Percentiles rank a stretch among this genome's conserved stretches.
Evolutionary conservation across 2,888 invertebrate species (phyloP).

Genomic region (Operophtera brumata): DNA sequence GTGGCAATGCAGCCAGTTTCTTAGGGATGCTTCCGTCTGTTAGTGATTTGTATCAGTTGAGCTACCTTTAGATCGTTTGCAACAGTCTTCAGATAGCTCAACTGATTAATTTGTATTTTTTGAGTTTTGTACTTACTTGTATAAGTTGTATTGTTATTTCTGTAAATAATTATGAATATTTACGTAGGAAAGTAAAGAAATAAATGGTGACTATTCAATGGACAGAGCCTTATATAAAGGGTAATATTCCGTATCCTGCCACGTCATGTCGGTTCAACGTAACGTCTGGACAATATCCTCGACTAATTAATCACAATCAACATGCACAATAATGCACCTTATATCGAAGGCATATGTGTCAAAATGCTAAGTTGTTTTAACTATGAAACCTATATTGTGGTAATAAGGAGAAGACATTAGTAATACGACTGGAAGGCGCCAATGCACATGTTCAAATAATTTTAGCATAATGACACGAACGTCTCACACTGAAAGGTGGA

Average conservation of each 20-base stretch:
- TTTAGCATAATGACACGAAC: conserved; percentile 13
- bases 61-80: too few species aligned
- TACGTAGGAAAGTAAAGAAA: too few species aligned
- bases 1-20: too few species aligned
- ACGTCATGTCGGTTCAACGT: conserved; percentile 61
- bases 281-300: conserved; percentile 66
- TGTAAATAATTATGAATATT: too few species aligned
- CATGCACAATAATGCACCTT: conserved; percentile 31
- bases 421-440: conserved; percentile 36
- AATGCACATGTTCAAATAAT: conserved; percentile 22
- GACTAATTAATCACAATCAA: conserved; percentile 48
- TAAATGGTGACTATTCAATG: too few species aligned
- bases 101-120: too few species aligned
- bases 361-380: conserved; percentile 11
- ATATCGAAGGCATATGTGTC: conserved; percentile 30
- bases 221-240: too few species aligned
- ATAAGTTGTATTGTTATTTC: too few species aligned
- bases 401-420: conserved; percentile 25
- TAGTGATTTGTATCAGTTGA: too few species aligned
- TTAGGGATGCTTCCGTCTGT: too few species aligned
- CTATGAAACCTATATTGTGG: conserved; percentile 27
- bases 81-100: too few species aligned
- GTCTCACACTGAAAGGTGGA: not conserved
- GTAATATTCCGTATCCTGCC: conserved; percentile 35
- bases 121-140: too few species aligned